Evolutionary conservation across 2,797 vertebrate genomes (phyloP).

Genomic region (Sciurus vulgaris): DNA sequence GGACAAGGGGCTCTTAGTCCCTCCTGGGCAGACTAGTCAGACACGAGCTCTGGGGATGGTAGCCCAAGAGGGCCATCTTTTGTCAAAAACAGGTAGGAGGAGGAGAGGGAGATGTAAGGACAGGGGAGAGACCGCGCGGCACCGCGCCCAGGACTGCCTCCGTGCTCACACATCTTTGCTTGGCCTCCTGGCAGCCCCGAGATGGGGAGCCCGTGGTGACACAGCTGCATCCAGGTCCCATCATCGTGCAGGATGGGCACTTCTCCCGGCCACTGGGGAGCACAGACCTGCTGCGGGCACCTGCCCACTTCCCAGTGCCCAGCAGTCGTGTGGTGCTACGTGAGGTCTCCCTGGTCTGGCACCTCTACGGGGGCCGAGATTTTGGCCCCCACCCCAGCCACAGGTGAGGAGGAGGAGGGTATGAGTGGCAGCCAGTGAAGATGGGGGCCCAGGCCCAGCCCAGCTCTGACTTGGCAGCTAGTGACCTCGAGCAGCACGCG

Average conservation of each 20-base stretch:
- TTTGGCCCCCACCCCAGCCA: constrained; percentile 91
- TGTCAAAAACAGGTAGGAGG: neutral
- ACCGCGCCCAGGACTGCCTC: neutral
- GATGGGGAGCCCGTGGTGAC: constrained; percentile 95
- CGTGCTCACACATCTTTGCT: rapidly evolving
- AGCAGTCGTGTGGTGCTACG: constrained; percentile 93
- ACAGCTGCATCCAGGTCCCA: constrained; percentile 89
- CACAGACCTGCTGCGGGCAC: constrained; percentile 93
- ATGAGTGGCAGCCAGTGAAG: neutral
- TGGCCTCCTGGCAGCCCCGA: constrained; percentile 87
- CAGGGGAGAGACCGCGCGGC: no score
- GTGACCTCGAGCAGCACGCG: neutral
- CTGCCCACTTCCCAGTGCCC: constrained; percentile 93
- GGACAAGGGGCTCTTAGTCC: neutral
- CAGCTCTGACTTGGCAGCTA: neutral
- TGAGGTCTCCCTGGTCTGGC: constrained; percentile 95
- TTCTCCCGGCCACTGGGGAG: constrained; percentile 94
- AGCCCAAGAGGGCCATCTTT: neutral
- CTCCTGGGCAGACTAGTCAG: neutral
- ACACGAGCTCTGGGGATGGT: no score
- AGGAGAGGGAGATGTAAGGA: neutral
- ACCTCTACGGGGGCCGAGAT: constrained; percentile 95
- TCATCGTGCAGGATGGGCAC: constrained; percentile 92
- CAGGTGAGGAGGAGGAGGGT: constrained; percentile 83
- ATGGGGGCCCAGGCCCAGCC: neutral